Percentiles rank a stretch among this genome's conserved stretches.
Evolutionary conservation across 2,797 vertebrate species (phyloP).

Genomic region (Pteropus rufus): DNA sequence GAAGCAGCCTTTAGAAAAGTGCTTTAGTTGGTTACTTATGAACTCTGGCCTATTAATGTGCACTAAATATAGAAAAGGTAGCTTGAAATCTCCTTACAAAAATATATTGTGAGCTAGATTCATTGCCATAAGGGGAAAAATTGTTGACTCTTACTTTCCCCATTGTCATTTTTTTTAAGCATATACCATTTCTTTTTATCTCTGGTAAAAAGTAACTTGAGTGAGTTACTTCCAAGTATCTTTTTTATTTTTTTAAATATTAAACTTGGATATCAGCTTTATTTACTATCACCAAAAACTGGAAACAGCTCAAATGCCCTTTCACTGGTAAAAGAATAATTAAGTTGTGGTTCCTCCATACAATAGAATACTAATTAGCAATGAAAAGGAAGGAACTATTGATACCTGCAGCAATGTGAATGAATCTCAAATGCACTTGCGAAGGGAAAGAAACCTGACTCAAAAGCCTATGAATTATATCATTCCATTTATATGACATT

Average conservation of each 20-base stretch:
- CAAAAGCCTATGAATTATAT: not conserved
- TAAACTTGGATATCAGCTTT: not conserved
- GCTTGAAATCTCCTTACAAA: not conserved
- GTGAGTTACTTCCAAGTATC: not conserved
- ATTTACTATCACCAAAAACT: not conserved
- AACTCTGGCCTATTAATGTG: slow-evolving; percentile 50
- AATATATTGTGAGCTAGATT: not conserved
- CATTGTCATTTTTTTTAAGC: not conserved
- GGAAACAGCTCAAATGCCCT: not conserved
- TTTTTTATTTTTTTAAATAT: not conserved
- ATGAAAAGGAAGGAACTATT: not conserved
- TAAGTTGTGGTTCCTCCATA: not conserved
- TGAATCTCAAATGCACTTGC: not conserved
- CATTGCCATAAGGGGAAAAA: not conserved
- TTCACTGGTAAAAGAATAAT: not conserved
- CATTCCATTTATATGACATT: not conserved
- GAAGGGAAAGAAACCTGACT: not conserved
- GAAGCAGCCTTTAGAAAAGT: slow-evolving; percentile 13
- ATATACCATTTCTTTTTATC: not conserved
- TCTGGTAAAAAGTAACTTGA: not conserved
- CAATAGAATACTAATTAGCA: not conserved
- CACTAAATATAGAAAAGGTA: slow-evolving; percentile 34
- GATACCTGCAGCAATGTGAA: fast-evolving
- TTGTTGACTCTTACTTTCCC: not conserved
- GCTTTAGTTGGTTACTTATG: slow-evolving; percentile 41